These are phyloP conservation scores for Rotaria macrura DNA, from an alignment of 2,888 invertebrate genomes.

Conservation along the genomic window DNA sequence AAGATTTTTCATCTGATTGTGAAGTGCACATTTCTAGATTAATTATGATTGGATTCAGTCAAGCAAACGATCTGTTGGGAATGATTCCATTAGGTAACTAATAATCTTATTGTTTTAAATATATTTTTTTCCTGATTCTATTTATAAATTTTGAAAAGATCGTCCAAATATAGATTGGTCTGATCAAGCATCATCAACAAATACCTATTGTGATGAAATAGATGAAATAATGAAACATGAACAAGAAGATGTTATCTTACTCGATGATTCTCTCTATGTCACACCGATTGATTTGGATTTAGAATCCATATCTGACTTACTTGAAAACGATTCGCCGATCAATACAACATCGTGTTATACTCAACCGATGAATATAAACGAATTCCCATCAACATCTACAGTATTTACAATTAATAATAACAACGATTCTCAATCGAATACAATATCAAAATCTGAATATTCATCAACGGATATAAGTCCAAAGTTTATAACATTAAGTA, in stretches of 20 bases:
- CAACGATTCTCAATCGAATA: not conserved
- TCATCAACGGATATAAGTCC: constrained; percentile 1
- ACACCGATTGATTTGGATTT: not conserved
- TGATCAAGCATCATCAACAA: not conserved
- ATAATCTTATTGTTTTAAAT: not conserved
- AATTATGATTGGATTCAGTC: not conserved
- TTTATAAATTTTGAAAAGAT: not conserved
- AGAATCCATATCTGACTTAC: not conserved
- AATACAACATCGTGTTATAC: not conserved
- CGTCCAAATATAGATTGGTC: not conserved
- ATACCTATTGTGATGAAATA: constrained; percentile 8
- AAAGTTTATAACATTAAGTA: constrained; percentile 12
- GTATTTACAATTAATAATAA: not conserved
- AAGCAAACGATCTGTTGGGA: not conserved
- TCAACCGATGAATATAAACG: not conserved
- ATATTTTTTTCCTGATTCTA: not conserved
- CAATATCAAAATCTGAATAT: not conserved
- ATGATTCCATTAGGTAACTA: not conserved
- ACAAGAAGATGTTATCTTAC: not conserved
- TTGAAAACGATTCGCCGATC: not conserved
- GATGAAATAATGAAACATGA: constrained; percentile 20
- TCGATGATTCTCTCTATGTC: not conserved
- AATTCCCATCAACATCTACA: not conserved
- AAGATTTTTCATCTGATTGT: not conserved
- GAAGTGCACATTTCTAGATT: not conserved